These are phyloP conservation scores for Agapornis canus DNA, from an alignment of 2,797 vertebrate species.

Conservation along the genomic window DNA sequence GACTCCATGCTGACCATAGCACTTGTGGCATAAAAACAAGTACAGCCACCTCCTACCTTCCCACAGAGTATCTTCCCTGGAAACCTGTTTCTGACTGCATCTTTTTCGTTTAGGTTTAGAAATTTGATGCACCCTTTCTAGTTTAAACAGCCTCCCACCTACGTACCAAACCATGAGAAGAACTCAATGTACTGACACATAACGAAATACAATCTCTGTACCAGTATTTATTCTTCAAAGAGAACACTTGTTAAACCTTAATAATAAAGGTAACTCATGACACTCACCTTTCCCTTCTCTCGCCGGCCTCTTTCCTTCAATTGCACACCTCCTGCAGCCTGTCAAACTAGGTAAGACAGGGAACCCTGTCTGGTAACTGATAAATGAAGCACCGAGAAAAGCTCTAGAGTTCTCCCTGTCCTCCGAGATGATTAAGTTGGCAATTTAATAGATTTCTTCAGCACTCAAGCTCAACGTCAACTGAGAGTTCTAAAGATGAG, in stretches of 20 bases:
- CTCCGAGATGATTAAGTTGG: not conserved
- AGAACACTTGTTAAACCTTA: not conserved
- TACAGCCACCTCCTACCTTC: not conserved
- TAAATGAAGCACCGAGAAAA: not conserved
- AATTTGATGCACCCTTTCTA: not conserved
- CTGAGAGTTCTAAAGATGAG: not conserved
- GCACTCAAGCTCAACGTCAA: not conserved
- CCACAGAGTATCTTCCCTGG: not conserved
- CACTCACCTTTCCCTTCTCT: not conserved
- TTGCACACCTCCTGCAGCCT: not conserved
- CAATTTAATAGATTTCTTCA: not conserved
- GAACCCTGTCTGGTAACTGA: not conserved
- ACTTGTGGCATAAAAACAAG: not conserved
- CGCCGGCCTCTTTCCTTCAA: not conserved
- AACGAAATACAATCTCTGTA: not conserved
- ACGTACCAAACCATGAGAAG: not conserved
- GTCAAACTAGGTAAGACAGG: not conserved
- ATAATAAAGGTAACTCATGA: accelerated
- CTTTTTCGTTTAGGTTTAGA: not conserved
- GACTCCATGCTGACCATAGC: accelerated
- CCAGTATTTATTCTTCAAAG: no score
- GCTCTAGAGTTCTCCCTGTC: not conserved
- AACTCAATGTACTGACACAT: not conserved
- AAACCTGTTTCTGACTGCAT: not conserved
- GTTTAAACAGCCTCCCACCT: not conserved